Evolutionary conservation across 2,888 invertebrate species (phyloP).

Genomic region (Drosophila formosana): DNA sequence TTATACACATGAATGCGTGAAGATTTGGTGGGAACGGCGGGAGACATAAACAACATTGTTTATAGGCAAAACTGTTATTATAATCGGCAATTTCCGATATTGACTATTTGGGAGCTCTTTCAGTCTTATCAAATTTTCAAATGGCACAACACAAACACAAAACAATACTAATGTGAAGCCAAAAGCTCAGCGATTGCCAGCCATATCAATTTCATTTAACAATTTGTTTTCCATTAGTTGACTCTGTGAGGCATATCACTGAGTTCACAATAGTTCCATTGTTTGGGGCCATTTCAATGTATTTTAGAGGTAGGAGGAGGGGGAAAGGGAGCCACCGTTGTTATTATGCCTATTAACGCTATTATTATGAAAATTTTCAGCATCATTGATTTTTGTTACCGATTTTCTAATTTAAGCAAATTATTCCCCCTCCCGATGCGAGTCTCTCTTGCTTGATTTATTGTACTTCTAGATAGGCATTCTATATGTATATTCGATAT

Average conservation of each 20-base stretch:
- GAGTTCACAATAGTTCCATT: slow-evolving; percentile 49
- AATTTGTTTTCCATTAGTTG: slow-evolving; percentile 73
- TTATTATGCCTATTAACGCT: slow-evolving; percentile 78
- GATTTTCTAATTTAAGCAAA: slow-evolving; percentile 81
- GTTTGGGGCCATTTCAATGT: slow-evolving; percentile 42
- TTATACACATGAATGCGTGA: background rate
- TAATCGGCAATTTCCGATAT: slow-evolving; percentile 3
- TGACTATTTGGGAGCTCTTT: slow-evolving; percentile 5
- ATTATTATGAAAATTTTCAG: slow-evolving; percentile 81
- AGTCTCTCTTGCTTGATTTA: slow-evolving; percentile 61
- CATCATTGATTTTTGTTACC: slow-evolving; percentile 81
- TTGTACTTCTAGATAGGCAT: slow-evolving; percentile 50
- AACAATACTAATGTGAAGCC: slow-evolving; percentile 12
- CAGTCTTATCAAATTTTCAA: slow-evolving; percentile 26
- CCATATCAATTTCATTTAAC: slow-evolving; percentile 66
- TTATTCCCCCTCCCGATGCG: slow-evolving; percentile 42
- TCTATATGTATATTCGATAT: slow-evolving; percentile 31
- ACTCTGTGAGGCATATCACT: slow-evolving; percentile 38
- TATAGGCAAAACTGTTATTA: slow-evolving; percentile 13
- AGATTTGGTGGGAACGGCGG: background rate
- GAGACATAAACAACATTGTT: slow-evolving; percentile 17
- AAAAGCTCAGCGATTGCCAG: slow-evolving; percentile 14
- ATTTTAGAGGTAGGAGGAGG: background rate
- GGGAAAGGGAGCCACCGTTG: slow-evolving; percentile 49
- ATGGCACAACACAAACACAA: slow-evolving; percentile 2